Evolutionary conservation across 2,113 vertebrate genomes (phyloP).

Genomic region (Cichladusa arquata): DNA sequence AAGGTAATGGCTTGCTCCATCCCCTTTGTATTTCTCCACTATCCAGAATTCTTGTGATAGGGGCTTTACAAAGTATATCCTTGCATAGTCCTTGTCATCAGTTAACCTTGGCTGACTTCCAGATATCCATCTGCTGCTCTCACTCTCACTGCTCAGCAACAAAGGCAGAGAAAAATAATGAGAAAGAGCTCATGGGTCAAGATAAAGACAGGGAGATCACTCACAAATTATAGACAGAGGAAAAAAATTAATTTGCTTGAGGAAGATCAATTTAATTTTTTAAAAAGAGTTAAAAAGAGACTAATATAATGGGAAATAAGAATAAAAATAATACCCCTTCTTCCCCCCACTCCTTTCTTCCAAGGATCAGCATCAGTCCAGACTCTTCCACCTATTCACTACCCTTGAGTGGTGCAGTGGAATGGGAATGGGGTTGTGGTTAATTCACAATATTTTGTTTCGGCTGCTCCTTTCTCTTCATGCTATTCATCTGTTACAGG

Average conservation of each 20-base stretch:
- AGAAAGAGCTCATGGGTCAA: not conserved
- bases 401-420: fast-evolving
- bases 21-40: not conserved
- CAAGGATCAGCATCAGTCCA: not conserved
- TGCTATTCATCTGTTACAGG: not conserved
- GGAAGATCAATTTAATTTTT: not conserved
- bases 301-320: not conserved
- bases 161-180: not conserved
- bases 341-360: not conserved
- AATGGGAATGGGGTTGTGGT: not conserved
- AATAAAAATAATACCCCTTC: not conserved
- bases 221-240: not conserved
- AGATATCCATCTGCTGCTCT: not conserved
- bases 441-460: not conserved
- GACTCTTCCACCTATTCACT: not conserved
- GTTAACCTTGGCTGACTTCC: not conserved
- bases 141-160: not conserved
- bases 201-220: not conserved
- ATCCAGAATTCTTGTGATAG: not conserved
- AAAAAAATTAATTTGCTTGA: not conserved
- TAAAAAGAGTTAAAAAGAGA: not conserved
- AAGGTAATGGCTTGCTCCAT: not conserved
- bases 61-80: not conserved
- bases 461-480: not conserved
- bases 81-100: not conserved